These are phyloP conservation scores for Crepidodera aurea DNA, from an alignment of 2,888 invertebrate species.

Conservation along the genomic window DNA sequence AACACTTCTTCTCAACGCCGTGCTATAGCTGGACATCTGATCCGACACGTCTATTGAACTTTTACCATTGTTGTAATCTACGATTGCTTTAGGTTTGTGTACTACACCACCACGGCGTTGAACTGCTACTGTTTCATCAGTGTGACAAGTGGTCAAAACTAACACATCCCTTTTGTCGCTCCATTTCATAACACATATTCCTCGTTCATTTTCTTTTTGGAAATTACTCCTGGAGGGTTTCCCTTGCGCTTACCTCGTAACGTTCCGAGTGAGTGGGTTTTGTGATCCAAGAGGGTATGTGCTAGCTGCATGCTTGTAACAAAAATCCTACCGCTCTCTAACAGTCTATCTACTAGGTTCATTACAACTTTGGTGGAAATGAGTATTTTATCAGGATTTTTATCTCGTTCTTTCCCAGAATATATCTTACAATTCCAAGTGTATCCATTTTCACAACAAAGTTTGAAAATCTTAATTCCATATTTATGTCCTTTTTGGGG, in stretches of 20 bases:
- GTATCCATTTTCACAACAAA: constrained; percentile 39
- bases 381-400: constrained; percentile 15
- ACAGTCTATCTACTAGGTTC: too few species aligned
- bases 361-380: constrained; percentile 15
- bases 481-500: constrained; percentile 46
- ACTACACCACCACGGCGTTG: too few species aligned
- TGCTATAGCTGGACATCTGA: too few species aligned
- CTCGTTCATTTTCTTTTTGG: constrained; percentile 8
- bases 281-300: background rate
- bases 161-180: constrained; percentile 11
- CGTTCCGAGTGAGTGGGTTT: too few species aligned
- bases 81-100: too few species aligned
- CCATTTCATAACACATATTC: constrained; percentile 9
- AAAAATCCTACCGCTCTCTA: constrained; percentile 33
- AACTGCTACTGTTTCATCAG: constrained; percentile 3
- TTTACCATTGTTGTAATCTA: too few species aligned
- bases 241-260: too few species aligned
- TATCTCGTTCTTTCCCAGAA: too few species aligned
- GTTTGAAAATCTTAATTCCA: too few species aligned
- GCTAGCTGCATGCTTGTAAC: constrained; percentile 23
- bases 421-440: constrained; percentile 39
- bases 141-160: background rate
- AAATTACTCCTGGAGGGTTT: too few species aligned
- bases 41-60: too few species aligned
- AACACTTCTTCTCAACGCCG: too few species aligned